Evolutionary conservation across 2,797 vertebrate species (phyloP).

Genomic region (Thalassophryne amazonica): DNA sequence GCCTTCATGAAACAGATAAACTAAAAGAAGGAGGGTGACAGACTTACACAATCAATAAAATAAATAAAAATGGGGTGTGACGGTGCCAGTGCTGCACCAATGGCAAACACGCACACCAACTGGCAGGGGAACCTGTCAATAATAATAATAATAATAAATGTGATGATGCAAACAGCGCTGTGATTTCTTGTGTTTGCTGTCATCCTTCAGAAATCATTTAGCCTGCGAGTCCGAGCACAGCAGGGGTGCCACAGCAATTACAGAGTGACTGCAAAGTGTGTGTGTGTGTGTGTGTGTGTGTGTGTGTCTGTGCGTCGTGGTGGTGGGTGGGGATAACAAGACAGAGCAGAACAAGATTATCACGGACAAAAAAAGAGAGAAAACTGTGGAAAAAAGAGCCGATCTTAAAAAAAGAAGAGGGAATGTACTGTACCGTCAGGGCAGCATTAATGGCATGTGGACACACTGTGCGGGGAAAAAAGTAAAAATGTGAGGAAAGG

Average conservation of each 20-base stretch:
- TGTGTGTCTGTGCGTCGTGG: too few relatives aligned
- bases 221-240: conserved; percentile 70
- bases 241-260: conserved; percentile 75
- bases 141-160: conserved; percentile 45
- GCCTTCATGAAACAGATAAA: conserved; percentile 17
- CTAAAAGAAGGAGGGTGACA: conserved; percentile 11
- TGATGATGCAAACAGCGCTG: conserved; percentile 38
- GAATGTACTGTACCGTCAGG: background rate
- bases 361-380: conserved; percentile 1
- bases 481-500: conserved; percentile 41
- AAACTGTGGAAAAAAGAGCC: conserved; percentile 7
- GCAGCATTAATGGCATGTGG: conserved; percentile 24
- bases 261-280: conserved; percentile 59
- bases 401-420: conserved; percentile 3
- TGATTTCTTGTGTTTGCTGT: conserved; percentile 49
- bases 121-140: conserved; percentile 65
- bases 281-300: too few relatives aligned
- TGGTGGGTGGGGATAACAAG: conserved; percentile 40
- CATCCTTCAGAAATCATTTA: conserved; percentile 70
- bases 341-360: conserved; percentile 34
- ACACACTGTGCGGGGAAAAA: conserved; percentile 4
- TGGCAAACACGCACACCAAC: conserved; percentile 52
- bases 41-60: background rate
- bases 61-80: conserved; percentile 12
- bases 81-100: conserved; percentile 22